phyloP scores from a whole-genome alignment of 2,797 vertebrate species.

The Petrocephalus schoutedeni region DNA sequence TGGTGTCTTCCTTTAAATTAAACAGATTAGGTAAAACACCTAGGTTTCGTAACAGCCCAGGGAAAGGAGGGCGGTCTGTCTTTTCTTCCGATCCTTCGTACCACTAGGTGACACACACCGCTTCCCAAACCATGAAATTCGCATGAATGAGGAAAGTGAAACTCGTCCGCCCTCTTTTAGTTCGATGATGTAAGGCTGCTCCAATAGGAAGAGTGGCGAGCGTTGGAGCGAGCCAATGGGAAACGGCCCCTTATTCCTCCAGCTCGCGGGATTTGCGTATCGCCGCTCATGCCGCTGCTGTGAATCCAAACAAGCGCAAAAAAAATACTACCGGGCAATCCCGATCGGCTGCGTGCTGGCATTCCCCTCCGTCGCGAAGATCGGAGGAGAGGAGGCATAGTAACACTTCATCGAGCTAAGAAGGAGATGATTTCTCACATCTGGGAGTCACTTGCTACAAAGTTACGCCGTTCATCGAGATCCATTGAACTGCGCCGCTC shows the following conservation, averaged over 20 bases:
- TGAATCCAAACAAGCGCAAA: background rate
- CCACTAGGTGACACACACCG: conserved; percentile 57
- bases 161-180: background rate
- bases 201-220: conserved; percentile 23
- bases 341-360: background rate
- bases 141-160: conserved; percentile 25
- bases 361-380: background rate
- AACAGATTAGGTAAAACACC: background rate
- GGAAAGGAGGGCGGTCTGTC: background rate
- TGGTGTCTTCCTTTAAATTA: background rate
- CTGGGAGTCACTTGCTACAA: conserved; percentile 7
- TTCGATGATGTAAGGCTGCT: conserved; percentile 14
- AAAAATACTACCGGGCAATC: background rate
- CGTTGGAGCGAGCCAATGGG: conserved; percentile 19
- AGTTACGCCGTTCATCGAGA: conserved; percentile 8
- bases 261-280: background rate
- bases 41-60: background rate
- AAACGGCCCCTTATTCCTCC: conserved; percentile 12
- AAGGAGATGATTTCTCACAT: background rate
- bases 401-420: background rate
- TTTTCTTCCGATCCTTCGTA: background rate
- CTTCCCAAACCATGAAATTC: background rate
- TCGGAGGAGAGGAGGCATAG: background rate
- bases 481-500: background rate
- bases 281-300: conserved; percentile 22